Evolutionary conservation across 2,113 vertebrate genomes (phyloP).

Genomic region (Sander lucioperca): DNA sequence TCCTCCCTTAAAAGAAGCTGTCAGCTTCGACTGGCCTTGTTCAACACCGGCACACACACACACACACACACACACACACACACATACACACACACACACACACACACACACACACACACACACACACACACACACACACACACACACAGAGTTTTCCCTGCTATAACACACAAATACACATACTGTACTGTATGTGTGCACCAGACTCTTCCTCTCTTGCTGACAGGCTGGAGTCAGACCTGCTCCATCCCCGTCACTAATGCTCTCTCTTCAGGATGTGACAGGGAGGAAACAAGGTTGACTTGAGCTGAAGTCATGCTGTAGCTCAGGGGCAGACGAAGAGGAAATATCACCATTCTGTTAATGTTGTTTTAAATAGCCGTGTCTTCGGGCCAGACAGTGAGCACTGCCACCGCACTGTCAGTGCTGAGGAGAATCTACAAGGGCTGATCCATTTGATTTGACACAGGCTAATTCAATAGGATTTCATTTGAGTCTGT

Average conservation of each 20-base stretch:
- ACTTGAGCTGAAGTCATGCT: constrained; percentile 56
- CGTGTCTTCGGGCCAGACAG: constrained; percentile 46
- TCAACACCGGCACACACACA: constrained; percentile 26
- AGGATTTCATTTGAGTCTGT: constrained; percentile 48
- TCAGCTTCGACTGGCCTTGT: constrained; percentile 73
- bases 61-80: constrained; percentile 22
- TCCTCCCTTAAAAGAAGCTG: constrained; percentile 62
- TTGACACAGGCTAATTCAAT: constrained; percentile 50
- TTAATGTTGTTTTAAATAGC: constrained; percentile 70
- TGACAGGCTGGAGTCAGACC: constrained; percentile 62
- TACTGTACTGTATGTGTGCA: constrained; percentile 26
- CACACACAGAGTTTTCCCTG: background rate
- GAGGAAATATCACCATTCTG: constrained; percentile 63
- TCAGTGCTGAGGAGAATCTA: constrained; percentile 41
- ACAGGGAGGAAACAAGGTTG: constrained; percentile 65
- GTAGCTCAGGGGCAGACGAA: constrained; percentile 54
- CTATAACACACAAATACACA: constrained; percentile 28
- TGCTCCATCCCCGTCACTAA: constrained; percentile 59
- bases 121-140: constrained; percentile 19
- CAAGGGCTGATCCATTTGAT: constrained; percentile 35
- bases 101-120: constrained; percentile 4
- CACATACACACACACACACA: constrained; percentile 14
- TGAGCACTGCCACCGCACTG: constrained; percentile 3
- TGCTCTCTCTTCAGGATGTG: constrained; percentile 45
- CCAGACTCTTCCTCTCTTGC: constrained; percentile 14